Base-by-base conservation (phyloP, 2,888 invertebrate genomes). In the Stegophylla sp. region DNA sequence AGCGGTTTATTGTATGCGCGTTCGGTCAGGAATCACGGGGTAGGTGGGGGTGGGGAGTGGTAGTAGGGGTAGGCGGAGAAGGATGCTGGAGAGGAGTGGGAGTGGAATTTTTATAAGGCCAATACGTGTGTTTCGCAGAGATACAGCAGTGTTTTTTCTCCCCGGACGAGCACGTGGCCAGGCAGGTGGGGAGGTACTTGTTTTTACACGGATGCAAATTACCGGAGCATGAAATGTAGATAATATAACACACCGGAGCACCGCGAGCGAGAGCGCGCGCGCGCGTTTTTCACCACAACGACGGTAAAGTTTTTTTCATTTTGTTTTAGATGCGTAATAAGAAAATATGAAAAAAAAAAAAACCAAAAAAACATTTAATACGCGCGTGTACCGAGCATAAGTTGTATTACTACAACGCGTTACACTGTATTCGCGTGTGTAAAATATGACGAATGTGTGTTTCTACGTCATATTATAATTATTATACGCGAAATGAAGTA, bases 201-300 rank as follows among this genome's bases (percentile, higher is more conserved):
- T 59, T 59, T 77, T 69, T 59, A 45, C 28, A 28, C 28, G 67
- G 48, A 71, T 45, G 79, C 79, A 79, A 79, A 79, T 79, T 79
- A 79, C 79, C 79, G 63, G 79, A 79, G 28, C 79, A 71, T 79
- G 51, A 79, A 79, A 51, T 41, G 69, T 51, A 71, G 79, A 79
- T 79, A 79, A 71, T 79, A 61, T 45, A 73, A 74, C 41, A 51
- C 48, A 41, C 63, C 74, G 74, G 51, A 63, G 63, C n/a, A n/a
- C n/a, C n/a, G n/a, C n/a, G n/a, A n/a, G n/a, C n/a, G n/a, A n/a
- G n/a, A n/a, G n/a, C n/a, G n/a, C 51, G 63, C 63, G 34, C 34
- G 3, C 51, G 63, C 63, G 13, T 74, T 74, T 48, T 56, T 48
- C 48, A 51, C 26, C 10, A 41, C 56, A 73, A 73, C 63, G 63